Evolutionary conservation across 2,797 vertebrate species (phyloP).

Genomic region (Pangasius djambal): DNA sequence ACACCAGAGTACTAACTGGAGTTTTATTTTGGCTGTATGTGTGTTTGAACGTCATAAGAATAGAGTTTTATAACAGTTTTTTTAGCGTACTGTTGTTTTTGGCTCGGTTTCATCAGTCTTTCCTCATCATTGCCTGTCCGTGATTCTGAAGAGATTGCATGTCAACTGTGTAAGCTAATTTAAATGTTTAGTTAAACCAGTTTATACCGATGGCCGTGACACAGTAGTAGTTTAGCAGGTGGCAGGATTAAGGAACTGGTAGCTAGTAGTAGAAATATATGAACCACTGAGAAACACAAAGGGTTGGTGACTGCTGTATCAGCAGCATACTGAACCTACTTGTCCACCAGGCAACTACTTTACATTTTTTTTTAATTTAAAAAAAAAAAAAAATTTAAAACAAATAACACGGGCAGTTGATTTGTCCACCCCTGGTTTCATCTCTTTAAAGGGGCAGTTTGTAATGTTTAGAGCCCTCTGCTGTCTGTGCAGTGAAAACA

Average conservation of each 20-base stretch:
- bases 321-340: background rate
- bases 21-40: background rate
- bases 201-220: background rate
- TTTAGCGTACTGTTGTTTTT: background rate
- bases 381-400: too few relatives aligned
- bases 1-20: background rate
- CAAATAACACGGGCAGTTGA: background rate
- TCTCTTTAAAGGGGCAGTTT: constrained; percentile 2
- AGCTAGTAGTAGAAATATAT: background rate
- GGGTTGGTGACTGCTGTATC: background rate
- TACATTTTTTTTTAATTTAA: too few relatives aligned
- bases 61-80: background rate
- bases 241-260: background rate
- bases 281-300: background rate
- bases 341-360: background rate
- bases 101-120: background rate
- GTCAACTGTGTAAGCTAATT: background rate
- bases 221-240: background rate
- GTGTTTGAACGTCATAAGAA: background rate
- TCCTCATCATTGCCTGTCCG: background rate
- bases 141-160: background rate
- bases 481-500: background rate
- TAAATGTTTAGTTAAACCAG: background rate
- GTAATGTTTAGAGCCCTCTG: background rate
- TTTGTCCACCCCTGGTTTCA: constrained; percentile 20